Evolutionary conservation across 92 coral and sea anemone genomes (phyloP), one percentile per base, ranked within the genome.

Genomic region (Micromussa lordhowensis): DNA sequence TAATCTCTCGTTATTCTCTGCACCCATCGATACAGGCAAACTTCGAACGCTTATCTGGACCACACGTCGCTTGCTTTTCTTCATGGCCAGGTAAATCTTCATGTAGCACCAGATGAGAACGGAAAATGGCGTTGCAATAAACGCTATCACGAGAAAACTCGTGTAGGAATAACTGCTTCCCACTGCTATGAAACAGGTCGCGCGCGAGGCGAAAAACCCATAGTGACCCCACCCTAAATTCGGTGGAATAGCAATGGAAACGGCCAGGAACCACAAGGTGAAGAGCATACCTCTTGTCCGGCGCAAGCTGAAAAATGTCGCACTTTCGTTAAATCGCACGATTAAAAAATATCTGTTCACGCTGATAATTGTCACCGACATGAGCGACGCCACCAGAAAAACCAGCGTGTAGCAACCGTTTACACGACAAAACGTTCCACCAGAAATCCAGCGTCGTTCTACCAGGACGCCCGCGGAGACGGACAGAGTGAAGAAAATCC

Each of bases 91-190:
- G 87, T 88, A 94, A 24, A 94, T 91, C 80, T 87, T 86, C 21
- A 89, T 30, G 64, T 92, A 94, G 74, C 98, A 94, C 94, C 92
- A 94, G 35, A 94, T 91, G 69, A 93, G 84, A 13, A 91, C 87
- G 26, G 98, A 88, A 57, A 93, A 88, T 18, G 98, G 98, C 38
- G 77, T 77, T n/a, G 87, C 93, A 54, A 94, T 94, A 36, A 92
- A 92, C 13, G 91, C 90, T 7, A 94, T 71, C 76, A 94, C 94
- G 54, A 94, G 91, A 22, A 94, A 68, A 14, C 89, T 94, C 17
- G 98, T 94, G 79, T 91, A 94, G 1, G 95, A 92, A 44, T 91
- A 78, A n/a, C 94, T 82, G 83, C 98, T 94, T 0, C 95, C 98
- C 3, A 90, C 73, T 8, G 94, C 98, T 22, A 94, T 90, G 59